A percentile compares a stretch with the other conserved stretches of the same genome.
phyloP scores from a whole-genome alignment of 2,113 vertebrate species.

The Puntigrus tetrazona region DNA sequence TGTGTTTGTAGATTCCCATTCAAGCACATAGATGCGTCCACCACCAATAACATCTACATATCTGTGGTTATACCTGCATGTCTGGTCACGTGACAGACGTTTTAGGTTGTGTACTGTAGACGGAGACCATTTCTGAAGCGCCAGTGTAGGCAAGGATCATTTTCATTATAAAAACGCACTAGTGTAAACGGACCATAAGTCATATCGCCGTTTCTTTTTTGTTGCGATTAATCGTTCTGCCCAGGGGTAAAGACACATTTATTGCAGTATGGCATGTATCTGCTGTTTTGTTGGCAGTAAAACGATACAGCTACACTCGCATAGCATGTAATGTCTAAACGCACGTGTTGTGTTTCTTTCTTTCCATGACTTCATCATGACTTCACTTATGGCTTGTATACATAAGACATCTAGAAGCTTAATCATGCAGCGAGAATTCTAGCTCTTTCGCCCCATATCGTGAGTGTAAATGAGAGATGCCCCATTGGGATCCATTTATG shows the following conservation, averaged over 20 bases:
- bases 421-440: constrained; percentile 32
- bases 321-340: neutral
- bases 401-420: constrained; percentile 48
- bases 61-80: no score
- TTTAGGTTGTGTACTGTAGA: no score
- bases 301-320: neutral
- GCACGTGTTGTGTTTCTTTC: constrained; percentile 44
- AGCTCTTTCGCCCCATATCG: constrained; percentile 9
- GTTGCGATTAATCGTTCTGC: neutral
- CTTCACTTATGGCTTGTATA: constrained; percentile 50
- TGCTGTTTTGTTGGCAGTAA: neutral
- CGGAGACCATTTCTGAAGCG: no score
- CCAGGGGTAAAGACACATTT: neutral
- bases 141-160: no score
- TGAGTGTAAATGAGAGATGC: constrained; percentile 8
- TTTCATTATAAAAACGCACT: no score
- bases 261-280: neutral
- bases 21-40: no score
- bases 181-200: no score
- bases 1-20: no score
- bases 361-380: constrained; percentile 58
- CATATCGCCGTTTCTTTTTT: neutral
- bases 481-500: constrained; percentile 16
- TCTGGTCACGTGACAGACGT: no score
- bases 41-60: no score